phyloP scores from a whole-genome alignment of 53 echinoderm and acorn worm species.

The Echinometra lucunter region DNA sequence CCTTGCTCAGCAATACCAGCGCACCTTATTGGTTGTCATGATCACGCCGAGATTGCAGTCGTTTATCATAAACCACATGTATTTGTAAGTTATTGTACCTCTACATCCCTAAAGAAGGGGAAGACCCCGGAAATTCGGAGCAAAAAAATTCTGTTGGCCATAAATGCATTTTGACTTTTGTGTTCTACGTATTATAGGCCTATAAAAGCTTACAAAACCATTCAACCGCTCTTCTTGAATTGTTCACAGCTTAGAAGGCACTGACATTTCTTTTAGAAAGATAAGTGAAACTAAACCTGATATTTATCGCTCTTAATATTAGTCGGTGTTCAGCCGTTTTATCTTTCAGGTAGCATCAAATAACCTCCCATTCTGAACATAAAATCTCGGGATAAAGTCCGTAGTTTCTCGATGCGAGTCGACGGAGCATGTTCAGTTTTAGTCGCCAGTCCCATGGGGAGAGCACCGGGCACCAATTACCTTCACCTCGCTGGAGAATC shows the following conservation, averaged over 20 bases:
- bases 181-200: too few species aligned
- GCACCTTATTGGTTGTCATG: too few species aligned
- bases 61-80: too few species aligned
- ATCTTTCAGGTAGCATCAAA: not conserved
- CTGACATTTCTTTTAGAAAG: not conserved
- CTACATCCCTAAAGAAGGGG: too few species aligned
- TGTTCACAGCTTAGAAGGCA: not conserved
- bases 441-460: conserved; percentile 61
- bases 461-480: conserved; percentile 66
- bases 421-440: not conserved
- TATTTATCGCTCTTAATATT: not conserved
- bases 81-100: too few species aligned
- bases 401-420: not conserved
- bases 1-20: too few species aligned
- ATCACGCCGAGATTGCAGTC: too few species aligned
- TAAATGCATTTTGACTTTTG: too few species aligned
- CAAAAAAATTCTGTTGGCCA: too few species aligned
- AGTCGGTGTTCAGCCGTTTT: not conserved
- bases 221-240: too few species aligned
- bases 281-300: not conserved
- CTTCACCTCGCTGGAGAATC: not conserved
- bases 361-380: not conserved
- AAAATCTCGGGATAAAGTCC: not conserved
- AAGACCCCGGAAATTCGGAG: too few species aligned
- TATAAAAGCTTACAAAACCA: too few species aligned